phyloP scores from a whole-genome alignment of 1,140 invertebrate species.

The Neuroterus valhalla region DNA sequence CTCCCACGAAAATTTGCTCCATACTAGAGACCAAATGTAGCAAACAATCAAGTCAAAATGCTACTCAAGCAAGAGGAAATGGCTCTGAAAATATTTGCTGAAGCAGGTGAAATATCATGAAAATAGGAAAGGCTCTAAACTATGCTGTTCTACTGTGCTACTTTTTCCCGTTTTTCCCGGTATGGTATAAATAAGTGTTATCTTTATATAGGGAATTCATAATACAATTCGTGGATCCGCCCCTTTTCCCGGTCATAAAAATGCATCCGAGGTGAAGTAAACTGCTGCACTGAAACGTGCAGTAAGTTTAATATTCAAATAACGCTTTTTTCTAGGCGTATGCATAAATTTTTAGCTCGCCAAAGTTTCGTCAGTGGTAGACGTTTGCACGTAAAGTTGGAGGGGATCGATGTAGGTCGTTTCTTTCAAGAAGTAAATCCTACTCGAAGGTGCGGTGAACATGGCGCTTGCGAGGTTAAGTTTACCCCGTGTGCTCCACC shows the following conservation, averaged over 20 bases:
- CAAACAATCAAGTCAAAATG: slow-evolving; percentile 18
- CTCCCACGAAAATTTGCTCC: not conserved
- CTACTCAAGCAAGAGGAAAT: slow-evolving; percentile 3
- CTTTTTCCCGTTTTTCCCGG: too few relatives aligned
- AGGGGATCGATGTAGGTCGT: slow-evolving; percentile 10
- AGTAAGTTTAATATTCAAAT: slow-evolving; percentile 13
- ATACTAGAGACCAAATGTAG: not conserved
- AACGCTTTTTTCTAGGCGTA: not conserved
- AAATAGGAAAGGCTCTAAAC: not conserved
- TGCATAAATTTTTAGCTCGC: too few relatives aligned
- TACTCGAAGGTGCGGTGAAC: slow-evolving; percentile 5
- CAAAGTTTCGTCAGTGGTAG: too few relatives aligned
- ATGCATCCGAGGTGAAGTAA: not conserved
- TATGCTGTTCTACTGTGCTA: too few relatives aligned
- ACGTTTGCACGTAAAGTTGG: slow-evolving; percentile 4
- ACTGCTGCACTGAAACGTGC: not conserved
- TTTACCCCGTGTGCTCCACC: slow-evolving; percentile 39
- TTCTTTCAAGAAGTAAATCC: not conserved
- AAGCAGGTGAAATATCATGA: not conserved
- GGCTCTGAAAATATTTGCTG: not conserved
- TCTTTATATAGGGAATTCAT: not conserved
- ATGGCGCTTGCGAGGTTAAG: not conserved
- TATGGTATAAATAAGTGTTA: not conserved
- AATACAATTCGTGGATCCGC: not conserved
- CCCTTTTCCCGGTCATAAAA: not conserved